phyloP scores from a whole-genome alignment of 1,140 invertebrate genomes.

The Melanaphis sacchari region DNA sequence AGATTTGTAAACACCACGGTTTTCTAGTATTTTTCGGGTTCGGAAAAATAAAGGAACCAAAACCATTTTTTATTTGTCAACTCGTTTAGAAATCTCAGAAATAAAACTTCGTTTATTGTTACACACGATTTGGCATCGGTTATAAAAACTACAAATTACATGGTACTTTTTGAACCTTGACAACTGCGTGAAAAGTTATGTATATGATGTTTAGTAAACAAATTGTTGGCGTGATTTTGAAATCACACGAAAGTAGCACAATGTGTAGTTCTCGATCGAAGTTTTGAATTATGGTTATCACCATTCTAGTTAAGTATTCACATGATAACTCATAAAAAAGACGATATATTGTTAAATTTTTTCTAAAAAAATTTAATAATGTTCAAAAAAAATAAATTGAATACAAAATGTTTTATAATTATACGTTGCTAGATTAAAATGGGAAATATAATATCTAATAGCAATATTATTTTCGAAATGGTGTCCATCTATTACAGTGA shows the following conservation, averaged over 20 bases:
- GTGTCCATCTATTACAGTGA: background rate
- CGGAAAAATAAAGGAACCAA: background rate
- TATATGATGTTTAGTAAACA: too few species aligned
- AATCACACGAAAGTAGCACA: background rate
- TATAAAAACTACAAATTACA: too few species aligned
- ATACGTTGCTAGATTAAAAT: background rate
- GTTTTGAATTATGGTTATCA: background rate
- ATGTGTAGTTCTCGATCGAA: background rate
- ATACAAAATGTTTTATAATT: background rate
- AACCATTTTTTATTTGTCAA: background rate
- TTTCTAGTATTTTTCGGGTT: background rate
- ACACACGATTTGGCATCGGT: too few species aligned
- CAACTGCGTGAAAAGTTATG: too few species aligned
- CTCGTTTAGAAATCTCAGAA: too few species aligned
- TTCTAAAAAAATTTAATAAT: background rate
- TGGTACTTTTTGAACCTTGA: too few species aligned
- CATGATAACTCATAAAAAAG: background rate
- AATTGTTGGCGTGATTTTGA: background rate
- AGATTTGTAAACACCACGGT: too few species aligned
- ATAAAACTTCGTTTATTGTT: too few species aligned
- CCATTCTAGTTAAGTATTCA: background rate
- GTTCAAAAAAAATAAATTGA: background rate
- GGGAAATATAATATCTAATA: slow-evolving; percentile 3
- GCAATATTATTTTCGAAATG: background rate
- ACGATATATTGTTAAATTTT: background rate